Percentiles rank a stretch among this genome's conserved stretches.
Evolutionary conservation across 2,113 vertebrate genomes (phyloP).

Genomic region (Marcusenius ussheri): DNA sequence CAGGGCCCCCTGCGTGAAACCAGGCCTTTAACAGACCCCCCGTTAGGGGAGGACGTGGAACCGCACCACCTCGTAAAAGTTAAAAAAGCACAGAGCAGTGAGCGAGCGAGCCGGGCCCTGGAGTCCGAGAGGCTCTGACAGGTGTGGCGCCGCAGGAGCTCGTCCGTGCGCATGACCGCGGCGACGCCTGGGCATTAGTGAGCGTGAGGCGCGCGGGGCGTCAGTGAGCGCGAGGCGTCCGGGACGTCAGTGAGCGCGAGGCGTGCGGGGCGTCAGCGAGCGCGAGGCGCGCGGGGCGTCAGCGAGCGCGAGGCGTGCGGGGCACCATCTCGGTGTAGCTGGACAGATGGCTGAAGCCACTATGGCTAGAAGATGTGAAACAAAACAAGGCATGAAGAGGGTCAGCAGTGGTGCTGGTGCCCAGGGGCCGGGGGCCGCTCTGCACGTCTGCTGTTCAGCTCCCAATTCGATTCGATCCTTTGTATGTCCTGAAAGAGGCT

Average conservation of each 20-base stretch:
- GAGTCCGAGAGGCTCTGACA: not conserved
- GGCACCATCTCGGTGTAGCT: too few species aligned
- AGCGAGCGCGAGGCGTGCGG: not conserved
- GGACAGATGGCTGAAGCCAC: not conserved
- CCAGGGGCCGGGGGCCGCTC: not conserved
- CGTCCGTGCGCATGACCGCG: not conserved
- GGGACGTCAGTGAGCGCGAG: not conserved
- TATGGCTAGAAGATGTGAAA: not conserved
- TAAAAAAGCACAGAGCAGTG: too few species aligned
- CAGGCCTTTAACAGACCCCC: not conserved
- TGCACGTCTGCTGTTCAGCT: not conserved
- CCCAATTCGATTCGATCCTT: not conserved
- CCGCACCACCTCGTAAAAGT: conserved; percentile 40
- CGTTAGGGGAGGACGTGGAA: not conserved
- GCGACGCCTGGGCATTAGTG: not conserved
- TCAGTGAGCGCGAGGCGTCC: not conserved
- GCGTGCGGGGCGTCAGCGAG: not conserved
- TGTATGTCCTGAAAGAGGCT: not conserved
- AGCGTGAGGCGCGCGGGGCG: not conserved
- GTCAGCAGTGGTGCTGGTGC: not conserved
- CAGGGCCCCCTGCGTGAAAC: not conserved
- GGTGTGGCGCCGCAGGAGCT: not conserved
- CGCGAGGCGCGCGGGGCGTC: not conserved
- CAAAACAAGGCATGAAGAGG: not conserved
- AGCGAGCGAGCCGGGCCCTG: not conserved